phyloP scores from a whole-genome alignment of 2,113 vertebrate species.

The Malurus cyaneus region DNA sequence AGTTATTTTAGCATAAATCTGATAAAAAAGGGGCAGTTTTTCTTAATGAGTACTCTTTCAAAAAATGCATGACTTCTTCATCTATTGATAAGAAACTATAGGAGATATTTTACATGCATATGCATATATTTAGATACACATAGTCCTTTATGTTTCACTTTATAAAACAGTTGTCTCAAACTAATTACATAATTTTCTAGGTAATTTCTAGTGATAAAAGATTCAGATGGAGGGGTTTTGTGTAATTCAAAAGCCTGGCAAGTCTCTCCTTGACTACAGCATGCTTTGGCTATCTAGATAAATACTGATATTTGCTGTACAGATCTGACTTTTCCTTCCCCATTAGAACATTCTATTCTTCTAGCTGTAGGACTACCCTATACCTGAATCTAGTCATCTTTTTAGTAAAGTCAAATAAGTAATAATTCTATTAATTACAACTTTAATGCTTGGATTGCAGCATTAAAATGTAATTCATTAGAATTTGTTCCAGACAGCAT shows the following conservation, averaged over 20 bases:
- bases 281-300: background rate
- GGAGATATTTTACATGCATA: background rate
- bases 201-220: background rate
- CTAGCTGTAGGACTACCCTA: background rate
- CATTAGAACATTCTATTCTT: background rate
- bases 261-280: background rate
- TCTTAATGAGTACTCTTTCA: background rate
- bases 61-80: background rate
- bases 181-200: background rate
- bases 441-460: conserved; percentile 49
- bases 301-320: background rate
- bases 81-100: background rate
- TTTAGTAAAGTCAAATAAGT: background rate
- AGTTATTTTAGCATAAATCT: background rate
- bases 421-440: conserved; percentile 29
- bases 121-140: background rate
- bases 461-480: conserved; percentile 68
- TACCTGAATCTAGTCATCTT: background rate
- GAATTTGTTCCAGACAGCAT: conserved; percentile 60
- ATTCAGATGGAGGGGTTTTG: background rate
- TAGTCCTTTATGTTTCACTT: background rate
- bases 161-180: background rate
- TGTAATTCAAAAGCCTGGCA: background rate
- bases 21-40: background rate
- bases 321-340: background rate